These are phyloP conservation scores for Acholoe squamosa DNA, from an alignment of 2,888 invertebrate species.

Conservation along the genomic window DNA sequence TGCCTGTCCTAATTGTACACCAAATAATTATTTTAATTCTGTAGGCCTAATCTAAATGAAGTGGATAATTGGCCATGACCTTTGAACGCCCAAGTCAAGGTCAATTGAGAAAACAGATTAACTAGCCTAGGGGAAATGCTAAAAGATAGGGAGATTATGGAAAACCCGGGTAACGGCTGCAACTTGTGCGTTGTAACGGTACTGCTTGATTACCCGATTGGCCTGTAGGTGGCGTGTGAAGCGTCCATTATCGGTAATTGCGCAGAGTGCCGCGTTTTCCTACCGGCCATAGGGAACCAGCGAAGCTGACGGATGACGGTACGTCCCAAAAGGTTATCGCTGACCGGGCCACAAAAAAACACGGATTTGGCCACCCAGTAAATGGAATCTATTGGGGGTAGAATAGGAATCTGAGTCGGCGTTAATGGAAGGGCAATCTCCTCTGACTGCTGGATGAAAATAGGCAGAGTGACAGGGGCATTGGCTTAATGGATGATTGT, in stretches of 20 bases:
- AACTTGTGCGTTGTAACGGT: not conserved
- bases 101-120: not conserved
- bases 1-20: too few species aligned
- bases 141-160: not conserved
- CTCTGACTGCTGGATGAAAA: not conserved
- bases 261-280: not conserved
- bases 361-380: not conserved
- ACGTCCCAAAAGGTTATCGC: slow-evolving; percentile 38
- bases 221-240: slow-evolving; percentile 33
- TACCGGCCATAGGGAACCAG: not conserved
- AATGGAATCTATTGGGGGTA: slow-evolving; percentile 13
- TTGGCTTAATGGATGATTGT: not conserved
- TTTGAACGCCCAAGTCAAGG: too few species aligned
- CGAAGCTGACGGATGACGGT: slow-evolving; percentile 12
- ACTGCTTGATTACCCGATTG: not conserved
- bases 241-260: slow-evolving; percentile 30
- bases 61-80: too few species aligned
- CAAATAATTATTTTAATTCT: too few species aligned
- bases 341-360: slow-evolving; percentile 16
- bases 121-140: not conserved
- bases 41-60: too few species aligned
- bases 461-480: not conserved
- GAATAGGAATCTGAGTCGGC: not conserved
- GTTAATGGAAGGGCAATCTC: slow-evolving; percentile 22
- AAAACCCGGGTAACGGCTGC: not conserved